Evolutionary conservation across 2,888 invertebrate genomes (phyloP).

Genomic region (Corythucha ciliata): DNA sequence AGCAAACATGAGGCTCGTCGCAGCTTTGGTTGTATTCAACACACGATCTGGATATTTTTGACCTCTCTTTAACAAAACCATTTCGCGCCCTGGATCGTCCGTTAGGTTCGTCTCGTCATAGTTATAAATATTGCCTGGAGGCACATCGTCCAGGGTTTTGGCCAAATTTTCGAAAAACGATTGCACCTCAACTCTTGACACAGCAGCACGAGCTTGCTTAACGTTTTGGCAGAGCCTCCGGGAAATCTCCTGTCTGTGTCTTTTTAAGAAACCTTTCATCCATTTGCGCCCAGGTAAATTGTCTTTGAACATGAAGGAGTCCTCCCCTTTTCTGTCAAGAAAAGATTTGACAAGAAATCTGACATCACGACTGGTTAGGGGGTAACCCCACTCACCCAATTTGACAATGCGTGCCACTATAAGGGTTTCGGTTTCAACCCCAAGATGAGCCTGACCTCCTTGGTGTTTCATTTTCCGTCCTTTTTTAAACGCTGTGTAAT

Average conservation of each 20-base stretch:
- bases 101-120: constrained; percentile 25
- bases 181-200: constrained; percentile 5
- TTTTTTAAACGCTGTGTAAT: background rate
- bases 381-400: background rate
- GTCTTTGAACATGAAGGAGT: background rate
- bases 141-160: constrained; percentile 2
- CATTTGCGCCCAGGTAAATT: background rate
- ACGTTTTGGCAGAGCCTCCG: constrained; percentile 1
- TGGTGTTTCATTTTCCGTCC: background rate
- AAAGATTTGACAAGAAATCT: background rate
- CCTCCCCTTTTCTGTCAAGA: constrained; percentile 1
- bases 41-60: constrained; percentile 31
- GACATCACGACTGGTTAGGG: background rate
- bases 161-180: constrained; percentile 1
- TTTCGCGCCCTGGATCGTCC: constrained; percentile 26
- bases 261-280: background rate
- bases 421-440: constrained; percentile 1
- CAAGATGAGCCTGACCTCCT: constrained; percentile 1
- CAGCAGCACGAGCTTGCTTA: constrained; percentile 1
- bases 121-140: constrained; percentile 17
- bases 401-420: constrained; percentile 3
- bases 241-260: background rate
- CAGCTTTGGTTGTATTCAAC: constrained; percentile 27
- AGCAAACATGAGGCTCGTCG: constrained; percentile 39
- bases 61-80: constrained; percentile 30